Conservation (phyloP, 1,140 invertebrate species). For the Papilio machaon region DNA sequence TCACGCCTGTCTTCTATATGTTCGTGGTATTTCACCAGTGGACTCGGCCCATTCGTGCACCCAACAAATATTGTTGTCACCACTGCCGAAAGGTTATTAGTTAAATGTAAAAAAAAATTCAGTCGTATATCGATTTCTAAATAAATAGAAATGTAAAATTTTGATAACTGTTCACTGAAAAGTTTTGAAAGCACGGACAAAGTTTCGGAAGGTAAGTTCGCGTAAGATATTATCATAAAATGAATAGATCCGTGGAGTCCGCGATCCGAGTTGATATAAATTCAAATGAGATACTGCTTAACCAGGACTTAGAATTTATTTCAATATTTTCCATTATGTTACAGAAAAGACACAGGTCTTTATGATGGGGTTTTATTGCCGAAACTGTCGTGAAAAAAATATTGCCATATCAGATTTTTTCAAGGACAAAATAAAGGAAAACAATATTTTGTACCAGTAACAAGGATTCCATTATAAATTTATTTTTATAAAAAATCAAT, state of each 20-base stretch:
- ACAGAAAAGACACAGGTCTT: background rate
- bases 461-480: background rate
- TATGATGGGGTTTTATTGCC: no score
- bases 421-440: no score
- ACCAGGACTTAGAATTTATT: slow-evolving; percentile 1
- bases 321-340: background rate
- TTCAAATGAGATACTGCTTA: slow-evolving; percentile 20
- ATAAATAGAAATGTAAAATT: background rate
- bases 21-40: no score
- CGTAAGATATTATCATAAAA: slow-evolving; percentile 26
- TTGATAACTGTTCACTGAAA: background rate
- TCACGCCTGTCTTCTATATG: no score
- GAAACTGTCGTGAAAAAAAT: no score
- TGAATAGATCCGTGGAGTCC: background rate
- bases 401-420: no score
- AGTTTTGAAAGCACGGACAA: background rate
- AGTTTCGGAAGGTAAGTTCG: slow-evolving; percentile 12
- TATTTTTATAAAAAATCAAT: background rate
- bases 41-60: no score
- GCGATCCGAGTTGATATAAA: background rate
- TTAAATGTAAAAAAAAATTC: background rate
- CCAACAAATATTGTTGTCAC: no score
- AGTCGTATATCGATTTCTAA: background rate
- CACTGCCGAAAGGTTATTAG: no score
- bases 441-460: no score